phyloP scores from a whole-genome alignment of 2,113 vertebrate species.

The Trematocara nigrifrons region DNA sequence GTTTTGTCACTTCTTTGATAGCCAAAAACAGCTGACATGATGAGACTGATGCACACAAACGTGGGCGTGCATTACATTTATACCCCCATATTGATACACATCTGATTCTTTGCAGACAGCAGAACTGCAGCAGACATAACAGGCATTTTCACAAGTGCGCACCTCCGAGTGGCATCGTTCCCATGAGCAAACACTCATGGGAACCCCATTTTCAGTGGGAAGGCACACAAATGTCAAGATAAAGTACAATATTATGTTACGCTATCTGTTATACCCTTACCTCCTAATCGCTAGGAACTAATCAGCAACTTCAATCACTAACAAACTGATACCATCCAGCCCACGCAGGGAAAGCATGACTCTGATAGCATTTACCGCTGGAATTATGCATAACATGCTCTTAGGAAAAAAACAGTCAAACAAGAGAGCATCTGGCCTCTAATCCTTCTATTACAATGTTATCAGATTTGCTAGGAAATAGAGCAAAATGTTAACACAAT shows the following conservation, averaged over 20 bases:
- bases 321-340: conserved; percentile 1
- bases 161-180: background rate
- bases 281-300: background rate
- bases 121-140: conserved; percentile 46
- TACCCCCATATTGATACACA: conserved; percentile 43
- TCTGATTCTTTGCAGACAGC: conserved; percentile 35
- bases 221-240: background rate
- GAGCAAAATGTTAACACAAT: conserved; percentile 35
- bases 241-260: too few relatives aligned
- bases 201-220: background rate
- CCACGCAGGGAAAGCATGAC: background rate
- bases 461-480: conserved; percentile 31
- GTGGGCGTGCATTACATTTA: background rate
- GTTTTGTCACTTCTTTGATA: background rate
- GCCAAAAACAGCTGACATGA: background rate
- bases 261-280: background rate
- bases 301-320: conserved; percentile 27
- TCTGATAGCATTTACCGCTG: background rate
- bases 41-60: background rate
- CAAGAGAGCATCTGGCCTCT: background rate
- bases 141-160: conserved; percentile 1
- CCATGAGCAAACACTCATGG: background rate
- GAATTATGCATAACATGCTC: background rate
- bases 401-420: conserved; percentile 15
- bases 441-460: background rate